Conservation (phyloP, 2,797 vertebrate genomes). For the Moxostoma hubbsi region DNA sequence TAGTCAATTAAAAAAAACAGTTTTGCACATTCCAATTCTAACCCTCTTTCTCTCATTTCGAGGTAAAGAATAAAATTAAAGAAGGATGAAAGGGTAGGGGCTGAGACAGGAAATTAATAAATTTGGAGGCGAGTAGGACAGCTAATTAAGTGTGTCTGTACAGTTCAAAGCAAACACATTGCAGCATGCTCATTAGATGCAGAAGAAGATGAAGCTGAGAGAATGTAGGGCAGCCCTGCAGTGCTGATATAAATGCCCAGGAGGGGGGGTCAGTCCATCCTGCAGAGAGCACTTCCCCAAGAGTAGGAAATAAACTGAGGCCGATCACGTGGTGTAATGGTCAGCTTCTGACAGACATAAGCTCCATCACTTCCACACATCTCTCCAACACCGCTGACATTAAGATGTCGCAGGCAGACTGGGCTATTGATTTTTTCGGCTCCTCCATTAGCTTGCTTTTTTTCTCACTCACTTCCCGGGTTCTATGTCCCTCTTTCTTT, state of each 20-base stretch:
- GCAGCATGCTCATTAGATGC: conserved; percentile 64
- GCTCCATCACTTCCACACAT: conserved; percentile 73
- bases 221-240: conserved; percentile 33
- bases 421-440: conserved; percentile 76
- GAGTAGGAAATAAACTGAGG: conserved; percentile 63
- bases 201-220: not conserved
- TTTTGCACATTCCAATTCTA: no score
- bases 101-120: not conserved
- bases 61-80: not conserved
- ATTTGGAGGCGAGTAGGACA: conserved; percentile 60
- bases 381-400: conserved; percentile 71
- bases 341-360: conserved; percentile 71
- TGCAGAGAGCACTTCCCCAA: conserved; percentile 2
- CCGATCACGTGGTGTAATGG: conserved; percentile 66
- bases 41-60: not conserved
- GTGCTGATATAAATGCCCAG: not conserved
- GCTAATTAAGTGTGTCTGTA: conserved; percentile 71
- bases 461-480: conserved; percentile 8
- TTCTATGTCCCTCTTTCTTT: conserved; percentile 15
- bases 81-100: not conserved
- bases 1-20: no score
- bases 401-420: conserved; percentile 77
- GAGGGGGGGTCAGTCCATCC: conserved; percentile 19
- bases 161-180: conserved; percentile 65
- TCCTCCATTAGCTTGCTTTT: conserved; percentile 59